phyloP scores from a whole-genome alignment of 2,797 vertebrate genomes.

The Rhadinocentrus ornatus region DNA sequence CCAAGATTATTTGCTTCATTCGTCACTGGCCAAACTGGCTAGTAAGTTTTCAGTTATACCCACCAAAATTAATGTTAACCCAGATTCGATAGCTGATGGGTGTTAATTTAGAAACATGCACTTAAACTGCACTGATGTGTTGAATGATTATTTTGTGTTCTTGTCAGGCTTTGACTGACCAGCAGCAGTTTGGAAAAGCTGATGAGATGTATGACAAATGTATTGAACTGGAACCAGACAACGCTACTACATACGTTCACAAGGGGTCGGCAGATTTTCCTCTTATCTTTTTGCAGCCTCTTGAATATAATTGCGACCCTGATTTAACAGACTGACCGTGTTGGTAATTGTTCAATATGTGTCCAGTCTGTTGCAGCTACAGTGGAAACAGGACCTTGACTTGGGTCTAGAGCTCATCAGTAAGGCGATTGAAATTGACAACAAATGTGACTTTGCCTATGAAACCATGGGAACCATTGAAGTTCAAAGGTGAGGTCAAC shows the following conservation, averaged over 20 bases:
- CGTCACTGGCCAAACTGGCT: no score
- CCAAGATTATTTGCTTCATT: no score
- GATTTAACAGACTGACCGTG: neutral
- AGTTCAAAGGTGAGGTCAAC: constrained; percentile 91
- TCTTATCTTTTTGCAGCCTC: fast-evolving
- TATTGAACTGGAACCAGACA: constrained; percentile 97
- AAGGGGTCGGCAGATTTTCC: constrained; percentile 88
- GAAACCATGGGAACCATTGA: constrained; percentile 99
- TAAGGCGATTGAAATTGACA: constrained; percentile 99
- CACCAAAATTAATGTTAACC: no score
- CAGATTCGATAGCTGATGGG: no score
- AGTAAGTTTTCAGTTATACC: no score
- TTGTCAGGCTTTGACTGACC: constrained; percentile 96
- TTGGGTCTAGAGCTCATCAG: constrained; percentile 96
- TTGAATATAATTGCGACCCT: neutral
- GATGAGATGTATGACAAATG: constrained; percentile 99
- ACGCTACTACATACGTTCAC: constrained; percentile 98
- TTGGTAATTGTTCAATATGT: constrained; percentile 34
- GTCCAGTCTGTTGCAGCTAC: constrained; percentile 95
- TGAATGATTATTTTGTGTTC: neutral
- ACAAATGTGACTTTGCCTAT: constrained; percentile 99
- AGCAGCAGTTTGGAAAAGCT: constrained; percentile 98
- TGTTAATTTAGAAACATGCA: no score
- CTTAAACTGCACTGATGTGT: neutral
- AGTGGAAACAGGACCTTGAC: constrained; percentile 99